A percentile compares a stretch with the other conserved stretches of the same genome.
Evolutionary conservation across 1,140 invertebrate species (phyloP).

Genomic region (Camponotus vicinus): DNA sequence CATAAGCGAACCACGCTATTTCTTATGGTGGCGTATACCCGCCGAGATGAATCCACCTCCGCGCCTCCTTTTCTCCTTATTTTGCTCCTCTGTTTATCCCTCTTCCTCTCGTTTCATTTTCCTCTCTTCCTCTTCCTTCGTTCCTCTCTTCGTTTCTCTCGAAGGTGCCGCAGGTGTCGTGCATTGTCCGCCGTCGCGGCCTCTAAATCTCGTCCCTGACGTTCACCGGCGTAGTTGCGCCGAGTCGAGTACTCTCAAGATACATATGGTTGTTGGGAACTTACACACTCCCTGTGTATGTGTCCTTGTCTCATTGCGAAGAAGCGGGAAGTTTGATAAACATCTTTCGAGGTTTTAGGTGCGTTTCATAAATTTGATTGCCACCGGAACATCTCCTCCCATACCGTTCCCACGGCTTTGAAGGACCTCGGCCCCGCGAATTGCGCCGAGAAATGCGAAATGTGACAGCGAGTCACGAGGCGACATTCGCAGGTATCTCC

Average conservation of each 20-base stretch:
- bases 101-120: conserved; percentile 14
- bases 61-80: conserved; percentile 26
- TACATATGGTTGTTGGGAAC: conserved; percentile 75
- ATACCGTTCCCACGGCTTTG: conserved; percentile 39
- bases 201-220: conserved; percentile 83
- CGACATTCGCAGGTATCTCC: background rate
- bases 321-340: conserved; percentile 67
- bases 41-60: conserved; percentile 48
- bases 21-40: conserved; percentile 39
- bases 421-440: conserved; percentile 1
- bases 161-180: conserved; percentile 81
- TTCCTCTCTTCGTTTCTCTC: conserved; percentile 64
- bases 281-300: conserved; percentile 68
- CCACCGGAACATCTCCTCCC: conserved; percentile 47
- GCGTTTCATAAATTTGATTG: conserved; percentile 75
- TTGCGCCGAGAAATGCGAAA: conserved; percentile 16
- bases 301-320: conserved; percentile 70
- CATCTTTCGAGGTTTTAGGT: conserved; percentile 74
- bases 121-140: conserved; percentile 49
- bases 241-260: conserved; percentile 77
- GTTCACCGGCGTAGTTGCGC: conserved; percentile 75
- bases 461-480: background rate
- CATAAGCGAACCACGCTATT: conserved; percentile 57
- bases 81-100: background rate
- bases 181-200: conserved; percentile 82